A percentile compares a stretch with the other conserved stretches of the same genome.
These are phyloP conservation scores for Salvelinus namaycush DNA, from an alignment of 2,113 vertebrate species.

Conservation along the genomic window DNA sequence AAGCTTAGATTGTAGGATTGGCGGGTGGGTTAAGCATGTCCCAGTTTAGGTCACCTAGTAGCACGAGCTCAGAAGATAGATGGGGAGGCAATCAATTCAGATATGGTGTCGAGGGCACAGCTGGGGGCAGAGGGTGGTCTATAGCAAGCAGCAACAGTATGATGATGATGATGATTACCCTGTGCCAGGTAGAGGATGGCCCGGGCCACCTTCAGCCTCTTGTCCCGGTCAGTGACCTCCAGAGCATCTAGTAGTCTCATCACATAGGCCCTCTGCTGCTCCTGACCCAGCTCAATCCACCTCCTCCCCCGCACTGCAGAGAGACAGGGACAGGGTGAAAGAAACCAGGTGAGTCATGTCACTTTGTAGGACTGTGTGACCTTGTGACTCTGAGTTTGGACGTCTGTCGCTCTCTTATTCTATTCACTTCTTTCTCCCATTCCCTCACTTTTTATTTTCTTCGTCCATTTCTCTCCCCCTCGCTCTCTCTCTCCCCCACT, in stretches of 20 bases:
- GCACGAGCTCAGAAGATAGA: no score
- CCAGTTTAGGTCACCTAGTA: no score
- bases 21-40: no score
- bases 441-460: neutral
- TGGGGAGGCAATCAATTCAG: no score
- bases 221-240: slow-evolving; percentile 90
- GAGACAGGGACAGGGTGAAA: slow-evolving; percentile 3
- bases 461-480: neutral
- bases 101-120: no score
- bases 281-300: slow-evolving; percentile 82
- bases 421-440: neutral
- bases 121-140: no score
- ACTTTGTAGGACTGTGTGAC: no score
- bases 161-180: slow-evolving; percentile 69
- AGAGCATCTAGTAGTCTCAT: slow-evolving; percentile 91
- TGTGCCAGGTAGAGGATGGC: slow-evolving; percentile 95
- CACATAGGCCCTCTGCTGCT: slow-evolving; percentile 84
- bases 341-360: neutral
- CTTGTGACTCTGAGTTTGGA: neutral
- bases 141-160: no score
- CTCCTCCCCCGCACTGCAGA: slow-evolving; percentile 75
- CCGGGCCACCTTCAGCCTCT: slow-evolving; percentile 84
- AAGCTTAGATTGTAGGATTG: no score
- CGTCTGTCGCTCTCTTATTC: neutral
- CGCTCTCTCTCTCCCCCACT: neutral